These are phyloP conservation scores for Drosophila eohydei DNA, from an alignment of 2,888 invertebrate species.

Conservation along the genomic window DNA sequence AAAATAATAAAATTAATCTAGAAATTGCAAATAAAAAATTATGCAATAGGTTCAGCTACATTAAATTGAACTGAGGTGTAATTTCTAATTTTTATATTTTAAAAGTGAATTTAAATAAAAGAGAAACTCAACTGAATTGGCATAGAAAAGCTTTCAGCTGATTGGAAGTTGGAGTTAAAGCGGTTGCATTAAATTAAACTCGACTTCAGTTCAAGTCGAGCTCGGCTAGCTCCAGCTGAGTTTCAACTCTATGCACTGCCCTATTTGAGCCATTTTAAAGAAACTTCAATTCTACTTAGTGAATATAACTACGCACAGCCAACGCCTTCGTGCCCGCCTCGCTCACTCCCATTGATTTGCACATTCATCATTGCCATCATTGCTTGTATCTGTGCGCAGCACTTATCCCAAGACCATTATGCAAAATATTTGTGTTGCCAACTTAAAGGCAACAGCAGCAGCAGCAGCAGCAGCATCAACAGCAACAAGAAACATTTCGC, in stretches of 20 bases:
- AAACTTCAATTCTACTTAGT: conserved; percentile 3
- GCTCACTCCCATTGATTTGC: conserved; percentile 35
- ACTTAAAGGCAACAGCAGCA: conserved; percentile 46
- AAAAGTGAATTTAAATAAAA: neutral
- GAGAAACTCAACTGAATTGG: neutral
- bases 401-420: conserved; percentile 45
- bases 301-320: conserved; percentile 1
- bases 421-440: conserved; percentile 41
- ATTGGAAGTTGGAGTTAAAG: neutral
- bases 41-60: no score
- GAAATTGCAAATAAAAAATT: neutral
- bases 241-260: no score
- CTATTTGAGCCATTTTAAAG: neutral
- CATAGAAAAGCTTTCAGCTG: neutral
- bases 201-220: neutral
- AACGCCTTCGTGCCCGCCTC: neutral
- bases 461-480: conserved; percentile 9
- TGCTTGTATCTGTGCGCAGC: conserved; percentile 31
- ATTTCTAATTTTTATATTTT: no score
- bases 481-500: conserved; percentile 36
- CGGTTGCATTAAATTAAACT: neutral
- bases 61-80: no score
- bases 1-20: neutral
- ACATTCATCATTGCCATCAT: conserved; percentile 56
- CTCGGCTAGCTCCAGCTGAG: neutral